These are phyloP conservation scores for Penelope pileata DNA, from an alignment of 2,113 vertebrate genomes.

Conservation along the genomic window DNA sequence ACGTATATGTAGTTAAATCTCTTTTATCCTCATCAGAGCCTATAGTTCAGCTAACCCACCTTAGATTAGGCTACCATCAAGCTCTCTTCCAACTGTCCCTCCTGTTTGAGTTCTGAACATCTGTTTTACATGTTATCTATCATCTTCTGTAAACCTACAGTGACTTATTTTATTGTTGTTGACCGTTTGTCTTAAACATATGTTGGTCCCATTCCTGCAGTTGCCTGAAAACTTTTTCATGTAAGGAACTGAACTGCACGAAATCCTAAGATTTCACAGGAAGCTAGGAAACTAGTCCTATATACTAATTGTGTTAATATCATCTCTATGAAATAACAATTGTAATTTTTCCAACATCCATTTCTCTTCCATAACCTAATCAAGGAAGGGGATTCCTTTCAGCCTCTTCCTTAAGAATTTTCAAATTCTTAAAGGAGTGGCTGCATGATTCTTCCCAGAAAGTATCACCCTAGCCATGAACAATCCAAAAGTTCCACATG, in stretches of 20 bases:
- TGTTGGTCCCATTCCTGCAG: not conserved
- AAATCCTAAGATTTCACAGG: not conserved
- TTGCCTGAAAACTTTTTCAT: not conserved
- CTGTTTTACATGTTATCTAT: conserved; percentile 14
- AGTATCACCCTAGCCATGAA: not conserved
- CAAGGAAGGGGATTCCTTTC: not conserved
- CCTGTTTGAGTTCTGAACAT: not conserved
- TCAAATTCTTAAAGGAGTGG: not conserved
- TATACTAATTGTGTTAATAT: not conserved
- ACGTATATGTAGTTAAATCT: not conserved
- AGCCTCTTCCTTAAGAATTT: not conserved
- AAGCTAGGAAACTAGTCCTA: not conserved
- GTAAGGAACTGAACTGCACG: not conserved
- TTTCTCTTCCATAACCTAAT: not conserved
- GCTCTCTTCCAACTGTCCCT: not conserved
- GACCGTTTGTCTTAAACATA: not conserved
- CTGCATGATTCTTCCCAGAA: not conserved
- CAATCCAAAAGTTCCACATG: not conserved
- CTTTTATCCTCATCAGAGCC: not conserved
- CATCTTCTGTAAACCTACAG: not conserved
- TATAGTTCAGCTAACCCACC: not conserved
- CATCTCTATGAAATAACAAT: not conserved
- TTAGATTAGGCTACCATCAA: not conserved
- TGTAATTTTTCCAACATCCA: not conserved
- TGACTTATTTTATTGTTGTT: conserved; percentile 20